A percentile compares a stretch with the other conserved stretches of the same genome.
Evolutionary conservation across 2,888 invertebrate species (phyloP).

Genomic region (Apotomis capreana): DNA sequence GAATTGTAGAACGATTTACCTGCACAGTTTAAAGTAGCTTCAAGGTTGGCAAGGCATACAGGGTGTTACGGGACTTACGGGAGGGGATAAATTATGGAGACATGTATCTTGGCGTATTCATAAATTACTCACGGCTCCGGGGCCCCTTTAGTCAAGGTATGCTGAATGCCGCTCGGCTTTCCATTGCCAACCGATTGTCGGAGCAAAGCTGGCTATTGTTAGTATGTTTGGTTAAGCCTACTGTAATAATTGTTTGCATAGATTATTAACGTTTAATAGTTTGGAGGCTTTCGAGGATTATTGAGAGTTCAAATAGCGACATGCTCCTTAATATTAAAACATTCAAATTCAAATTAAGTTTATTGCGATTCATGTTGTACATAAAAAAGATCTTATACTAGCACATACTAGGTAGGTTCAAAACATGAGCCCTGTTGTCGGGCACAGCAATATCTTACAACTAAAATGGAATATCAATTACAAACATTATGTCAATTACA

Average conservation of each 20-base stretch:
- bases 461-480: no score
- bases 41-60: constrained; percentile 1
- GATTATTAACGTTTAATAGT: background rate
- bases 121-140: constrained; percentile 31
- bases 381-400: no score
- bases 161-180: constrained; percentile 24
- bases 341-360: no score
- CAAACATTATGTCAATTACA: no score
- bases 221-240: constrained; percentile 7
- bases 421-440: no score
- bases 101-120: constrained; percentile 35
- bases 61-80: constrained; percentile 21
- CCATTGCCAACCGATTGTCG: constrained; percentile 21
- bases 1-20: constrained; percentile 17
- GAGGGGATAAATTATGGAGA: constrained; percentile 36
- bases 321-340: no score
- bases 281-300: background rate
- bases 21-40: constrained; percentile 24
- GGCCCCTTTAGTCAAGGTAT: constrained; percentile 31
- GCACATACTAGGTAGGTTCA: no score
- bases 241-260: background rate
- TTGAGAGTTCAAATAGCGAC: background rate
- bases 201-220: constrained; percentile 21
- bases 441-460: no score
- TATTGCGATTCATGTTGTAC: no score